A percentile compares a stretch with the other conserved stretches of the same genome.
Conservation (phyloP, 2,113 vertebrate genomes). For the Toxotes chatareus region DNA sequence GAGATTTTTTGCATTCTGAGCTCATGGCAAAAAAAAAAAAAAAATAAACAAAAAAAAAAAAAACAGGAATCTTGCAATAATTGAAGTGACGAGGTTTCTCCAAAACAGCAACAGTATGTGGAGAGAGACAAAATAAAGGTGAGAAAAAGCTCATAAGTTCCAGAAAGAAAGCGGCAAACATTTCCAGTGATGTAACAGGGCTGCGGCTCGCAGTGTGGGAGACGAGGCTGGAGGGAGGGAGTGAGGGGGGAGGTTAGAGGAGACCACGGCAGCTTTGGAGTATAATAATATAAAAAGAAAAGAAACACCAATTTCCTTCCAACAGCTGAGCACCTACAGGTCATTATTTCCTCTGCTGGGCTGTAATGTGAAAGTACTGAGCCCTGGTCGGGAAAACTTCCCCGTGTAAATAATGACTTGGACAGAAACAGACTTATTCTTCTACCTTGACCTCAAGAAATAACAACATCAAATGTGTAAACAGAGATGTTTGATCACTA, state of each 20-base stretch:
- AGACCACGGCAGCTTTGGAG: conserved; percentile 69
- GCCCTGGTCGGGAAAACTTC: conserved; percentile 66
- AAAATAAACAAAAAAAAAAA: neutral
- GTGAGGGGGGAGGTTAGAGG: conserved; percentile 20
- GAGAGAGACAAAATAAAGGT: conserved; percentile 51
- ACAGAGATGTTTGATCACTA: conserved; percentile 50
- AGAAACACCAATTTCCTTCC: conserved; percentile 86
- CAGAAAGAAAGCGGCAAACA: conserved; percentile 38
- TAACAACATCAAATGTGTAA: conserved; percentile 40
- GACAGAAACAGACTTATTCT: conserved; percentile 54
- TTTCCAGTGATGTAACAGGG: conserved; percentile 86
- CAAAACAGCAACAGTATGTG: conserved; percentile 26
- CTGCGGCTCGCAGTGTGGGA: conserved; percentile 79
- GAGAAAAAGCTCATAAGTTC: conserved; percentile 34
- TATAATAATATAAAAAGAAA: conserved; percentile 80
- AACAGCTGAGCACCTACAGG: conserved; percentile 86
- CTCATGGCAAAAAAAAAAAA: neutral
- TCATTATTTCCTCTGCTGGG: conserved; percentile 84
- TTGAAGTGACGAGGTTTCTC: conserved; percentile 42
- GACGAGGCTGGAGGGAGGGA: conserved; percentile 75
- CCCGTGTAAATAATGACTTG: conserved; percentile 77
- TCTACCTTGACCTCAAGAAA: conserved; percentile 61
- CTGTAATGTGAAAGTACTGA: conserved; percentile 70
- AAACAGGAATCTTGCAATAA: neutral
- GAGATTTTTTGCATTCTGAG: neutral